Conservation (phyloP, 2,888 invertebrate genomes). For the Sphaeridia pumilis region DNA sequence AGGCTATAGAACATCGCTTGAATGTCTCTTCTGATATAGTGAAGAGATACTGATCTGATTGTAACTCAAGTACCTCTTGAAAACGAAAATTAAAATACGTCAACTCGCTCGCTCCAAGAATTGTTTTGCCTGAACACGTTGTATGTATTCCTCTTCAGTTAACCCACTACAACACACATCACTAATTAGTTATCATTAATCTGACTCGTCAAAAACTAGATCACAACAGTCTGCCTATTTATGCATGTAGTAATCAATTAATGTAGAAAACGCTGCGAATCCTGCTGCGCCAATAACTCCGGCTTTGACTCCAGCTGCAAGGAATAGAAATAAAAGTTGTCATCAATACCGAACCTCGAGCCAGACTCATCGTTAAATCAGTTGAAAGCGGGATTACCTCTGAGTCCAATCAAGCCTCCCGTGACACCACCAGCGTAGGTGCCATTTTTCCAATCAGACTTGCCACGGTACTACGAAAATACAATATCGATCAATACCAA, state of each 20-base stretch:
- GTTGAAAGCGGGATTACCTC: constrained; percentile 47
- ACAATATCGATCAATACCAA: neutral
- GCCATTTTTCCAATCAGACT: constrained; percentile 93
- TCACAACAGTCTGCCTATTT: neutral
- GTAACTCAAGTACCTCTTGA: too few species aligned
- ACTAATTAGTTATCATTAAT: neutral
- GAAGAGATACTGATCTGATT: neutral
- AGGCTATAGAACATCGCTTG: too few species aligned
- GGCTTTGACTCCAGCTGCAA: constrained; percentile 82
- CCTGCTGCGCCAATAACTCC: constrained; percentile 89
- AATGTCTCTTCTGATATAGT: too few species aligned
- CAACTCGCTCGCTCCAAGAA: too few species aligned
- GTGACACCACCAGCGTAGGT: constrained; percentile 88
- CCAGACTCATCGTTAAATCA: neutral
- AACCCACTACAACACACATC: neutral
- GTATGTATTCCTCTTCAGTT: neutral
- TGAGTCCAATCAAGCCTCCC: constrained; percentile 77
- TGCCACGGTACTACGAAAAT: constrained; percentile 61
- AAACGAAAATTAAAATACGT: too few species aligned
- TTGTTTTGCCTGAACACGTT: too few species aligned
- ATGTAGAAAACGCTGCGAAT: constrained; percentile 93
- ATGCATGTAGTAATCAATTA: constrained; percentile 87
- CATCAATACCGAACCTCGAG: neutral
- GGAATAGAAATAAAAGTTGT: constrained; percentile 13
- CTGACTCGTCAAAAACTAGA: too few species aligned